phyloP scores from a whole-genome alignment of 2,113 vertebrate species.

The Laticauda laticaudata region DNA sequence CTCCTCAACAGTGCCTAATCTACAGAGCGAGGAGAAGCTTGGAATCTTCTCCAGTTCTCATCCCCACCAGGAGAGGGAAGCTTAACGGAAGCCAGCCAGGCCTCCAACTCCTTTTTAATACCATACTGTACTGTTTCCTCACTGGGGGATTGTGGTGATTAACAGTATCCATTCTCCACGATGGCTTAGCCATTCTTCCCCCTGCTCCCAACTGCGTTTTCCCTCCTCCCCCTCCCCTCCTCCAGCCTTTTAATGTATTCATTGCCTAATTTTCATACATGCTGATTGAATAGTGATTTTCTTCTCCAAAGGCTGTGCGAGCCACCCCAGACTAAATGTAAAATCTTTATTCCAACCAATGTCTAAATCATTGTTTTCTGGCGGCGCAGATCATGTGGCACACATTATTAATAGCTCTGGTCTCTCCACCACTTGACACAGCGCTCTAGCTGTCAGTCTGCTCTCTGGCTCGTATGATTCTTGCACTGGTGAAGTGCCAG shows the following conservation, averaged over 20 bases:
- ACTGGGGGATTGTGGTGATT: conserved; percentile 41
- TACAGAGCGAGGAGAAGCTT: background rate
- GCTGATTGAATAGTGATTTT: conserved; percentile 90
- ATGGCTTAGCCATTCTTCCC: conserved; percentile 12
- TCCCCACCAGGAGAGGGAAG: background rate
- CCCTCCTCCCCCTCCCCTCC: conserved; percentile 43
- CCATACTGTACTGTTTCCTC: conserved; percentile 6
- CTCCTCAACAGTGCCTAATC: background rate
- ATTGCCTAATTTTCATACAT: conserved; percentile 84
- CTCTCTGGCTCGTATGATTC: conserved; percentile 89
- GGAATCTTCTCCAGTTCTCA: background rate
- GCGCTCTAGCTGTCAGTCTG: conserved; percentile 98
- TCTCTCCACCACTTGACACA: conserved; percentile 97
- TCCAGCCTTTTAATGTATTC: conserved; percentile 77
- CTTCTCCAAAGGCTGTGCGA: conserved; percentile 72
- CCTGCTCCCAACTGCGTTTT: background rate
- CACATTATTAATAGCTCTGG: conserved; percentile 99
- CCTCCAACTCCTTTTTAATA: conserved; percentile 18
- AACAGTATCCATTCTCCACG: conserved; percentile 31
- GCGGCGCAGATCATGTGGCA: conserved; percentile 83
- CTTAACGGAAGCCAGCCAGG: background rate
- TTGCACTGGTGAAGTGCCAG: conserved; percentile 91
- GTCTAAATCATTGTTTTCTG: conserved; percentile 82
- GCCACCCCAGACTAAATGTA: conserved; percentile 74
- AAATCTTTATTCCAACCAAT: conserved; percentile 87